A percentile compares a stretch with the other conserved stretches of the same genome.
phyloP scores from a whole-genome alignment of 1,140 invertebrate genomes.

The Diabrotica undecimpunctata region DNA sequence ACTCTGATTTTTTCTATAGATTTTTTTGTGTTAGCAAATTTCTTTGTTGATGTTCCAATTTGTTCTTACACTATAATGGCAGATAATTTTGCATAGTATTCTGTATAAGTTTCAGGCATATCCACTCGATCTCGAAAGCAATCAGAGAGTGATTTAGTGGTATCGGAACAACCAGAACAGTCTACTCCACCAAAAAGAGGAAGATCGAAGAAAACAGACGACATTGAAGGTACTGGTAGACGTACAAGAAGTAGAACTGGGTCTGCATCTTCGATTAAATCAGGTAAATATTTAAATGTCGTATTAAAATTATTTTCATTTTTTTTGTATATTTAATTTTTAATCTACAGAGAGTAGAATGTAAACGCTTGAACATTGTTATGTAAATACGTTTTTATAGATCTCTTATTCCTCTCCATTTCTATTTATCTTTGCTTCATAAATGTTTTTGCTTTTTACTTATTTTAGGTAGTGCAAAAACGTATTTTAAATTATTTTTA shows the following conservation, averaged over 20 bases:
- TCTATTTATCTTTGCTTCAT: neutral
- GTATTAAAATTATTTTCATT: slow-evolving; percentile 6
- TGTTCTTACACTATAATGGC: neutral
- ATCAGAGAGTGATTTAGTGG: slow-evolving; percentile 20
- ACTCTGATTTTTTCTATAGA: no score
- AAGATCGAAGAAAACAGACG: slow-evolving; percentile 3
- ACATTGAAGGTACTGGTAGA: neutral
- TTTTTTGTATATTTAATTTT: slow-evolving; percentile 4
- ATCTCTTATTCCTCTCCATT: neutral
- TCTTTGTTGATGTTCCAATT: neutral
- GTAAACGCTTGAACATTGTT: neutral
- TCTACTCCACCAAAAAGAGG: slow-evolving; percentile 14
- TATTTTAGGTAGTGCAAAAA: no score
- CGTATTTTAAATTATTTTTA: no score
- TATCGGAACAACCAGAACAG: slow-evolving; percentile 18
- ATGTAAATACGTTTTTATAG: slow-evolving; percentile 5
- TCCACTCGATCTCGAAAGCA: slow-evolving; percentile 22
- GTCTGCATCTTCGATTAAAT: slow-evolving; percentile 23
- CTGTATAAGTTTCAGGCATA: slow-evolving; percentile 17
- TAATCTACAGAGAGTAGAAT: neutral
- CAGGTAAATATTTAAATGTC: neutral
- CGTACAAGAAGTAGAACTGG: slow-evolving; percentile 11
- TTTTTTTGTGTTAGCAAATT: no score
- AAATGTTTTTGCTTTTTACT: neutral
- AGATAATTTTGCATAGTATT: neutral